A percentile compares a stretch with the other conserved stretches of the same genome.
These are phyloP conservation scores for Antheraea assamensis DNA, from an alignment of 2,888 invertebrate species.

Conservation along the genomic window DNA sequence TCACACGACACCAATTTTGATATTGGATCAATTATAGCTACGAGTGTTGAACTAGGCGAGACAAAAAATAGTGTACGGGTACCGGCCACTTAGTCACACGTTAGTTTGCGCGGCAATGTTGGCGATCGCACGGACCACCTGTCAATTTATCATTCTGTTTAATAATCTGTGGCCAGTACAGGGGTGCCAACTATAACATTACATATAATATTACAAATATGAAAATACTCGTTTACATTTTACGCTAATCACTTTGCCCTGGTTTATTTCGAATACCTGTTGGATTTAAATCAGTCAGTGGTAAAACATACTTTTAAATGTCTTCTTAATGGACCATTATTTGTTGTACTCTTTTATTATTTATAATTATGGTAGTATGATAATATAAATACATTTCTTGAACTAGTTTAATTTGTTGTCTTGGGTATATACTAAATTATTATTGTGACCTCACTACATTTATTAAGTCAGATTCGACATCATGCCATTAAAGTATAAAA, in stretches of 20 bases:
- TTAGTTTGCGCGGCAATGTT: conserved; percentile 19
- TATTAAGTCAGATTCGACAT: too few species aligned
- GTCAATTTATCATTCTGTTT: conserved; percentile 20
- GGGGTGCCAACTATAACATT: conserved; percentile 20
- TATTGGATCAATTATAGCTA: conserved; percentile 45
- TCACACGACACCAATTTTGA: conserved; percentile 49
- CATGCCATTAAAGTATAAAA: too few species aligned
- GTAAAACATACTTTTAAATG: neutral
- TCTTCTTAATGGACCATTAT: neutral
- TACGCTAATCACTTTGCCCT: neutral
- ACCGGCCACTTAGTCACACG: conserved; percentile 26
- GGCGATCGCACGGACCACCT: conserved; percentile 19
- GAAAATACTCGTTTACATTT: neutral
- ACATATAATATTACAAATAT: conserved; percentile 6
- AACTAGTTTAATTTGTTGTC: neutral
- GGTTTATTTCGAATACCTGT: neutral
- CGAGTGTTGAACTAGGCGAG: conserved; percentile 26
- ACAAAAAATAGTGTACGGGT: conserved; percentile 11
- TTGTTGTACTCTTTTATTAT: neutral
- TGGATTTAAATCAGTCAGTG: neutral
- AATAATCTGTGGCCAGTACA: conserved; percentile 10
- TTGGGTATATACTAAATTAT: neutral
- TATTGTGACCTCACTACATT: neutral
- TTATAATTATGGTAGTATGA: neutral
- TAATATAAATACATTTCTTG: neutral